A percentile compares a stretch with the other conserved stretches of the same genome.
phyloP scores from a whole-genome alignment of 1,140 invertebrate species.

The Lepeophtheirus salmonis region DNA sequence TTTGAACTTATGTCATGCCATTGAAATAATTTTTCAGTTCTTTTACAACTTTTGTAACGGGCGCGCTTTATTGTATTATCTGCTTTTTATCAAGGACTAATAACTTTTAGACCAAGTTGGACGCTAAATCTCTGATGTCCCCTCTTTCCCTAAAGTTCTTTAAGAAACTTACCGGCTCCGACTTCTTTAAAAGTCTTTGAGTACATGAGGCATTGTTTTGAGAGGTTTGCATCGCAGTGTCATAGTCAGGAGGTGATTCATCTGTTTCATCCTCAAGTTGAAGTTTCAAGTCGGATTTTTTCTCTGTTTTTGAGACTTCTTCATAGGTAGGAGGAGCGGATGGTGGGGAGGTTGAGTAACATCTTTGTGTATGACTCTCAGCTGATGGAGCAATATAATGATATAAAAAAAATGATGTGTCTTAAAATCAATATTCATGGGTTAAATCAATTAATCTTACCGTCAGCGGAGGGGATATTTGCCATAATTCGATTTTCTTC shows the following conservation, averaged over 20 bases:
- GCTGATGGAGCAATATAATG: not conserved
- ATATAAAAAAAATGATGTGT: not conserved
- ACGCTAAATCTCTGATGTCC: too few species aligned
- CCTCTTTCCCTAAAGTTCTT: too few species aligned
- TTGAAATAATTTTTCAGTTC: too few species aligned
- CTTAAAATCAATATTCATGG: not conserved
- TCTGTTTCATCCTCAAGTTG: not conserved
- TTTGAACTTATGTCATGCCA: too few species aligned
- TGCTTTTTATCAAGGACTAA: too few species aligned
- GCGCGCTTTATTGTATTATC: too few species aligned
- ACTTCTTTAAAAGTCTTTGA: not conserved
- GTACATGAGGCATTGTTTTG: too few species aligned
- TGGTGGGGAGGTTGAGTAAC: not conserved
- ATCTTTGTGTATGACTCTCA: not conserved
- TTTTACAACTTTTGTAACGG: too few species aligned
- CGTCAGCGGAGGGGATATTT: not conserved
- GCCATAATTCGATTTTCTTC: not conserved
- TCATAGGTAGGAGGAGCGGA: not conserved
- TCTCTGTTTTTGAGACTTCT: not conserved
- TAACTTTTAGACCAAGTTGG: too few species aligned
- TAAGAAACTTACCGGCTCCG: too few species aligned
- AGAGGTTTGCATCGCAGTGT: not conserved
- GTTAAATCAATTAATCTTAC: too few species aligned
- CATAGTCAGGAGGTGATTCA: not conserved
- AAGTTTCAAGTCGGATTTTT: not conserved